Evolutionary conservation across 2,113 vertebrate species (phyloP).

Genomic region (Oenanthe melanoleuca): DNA sequence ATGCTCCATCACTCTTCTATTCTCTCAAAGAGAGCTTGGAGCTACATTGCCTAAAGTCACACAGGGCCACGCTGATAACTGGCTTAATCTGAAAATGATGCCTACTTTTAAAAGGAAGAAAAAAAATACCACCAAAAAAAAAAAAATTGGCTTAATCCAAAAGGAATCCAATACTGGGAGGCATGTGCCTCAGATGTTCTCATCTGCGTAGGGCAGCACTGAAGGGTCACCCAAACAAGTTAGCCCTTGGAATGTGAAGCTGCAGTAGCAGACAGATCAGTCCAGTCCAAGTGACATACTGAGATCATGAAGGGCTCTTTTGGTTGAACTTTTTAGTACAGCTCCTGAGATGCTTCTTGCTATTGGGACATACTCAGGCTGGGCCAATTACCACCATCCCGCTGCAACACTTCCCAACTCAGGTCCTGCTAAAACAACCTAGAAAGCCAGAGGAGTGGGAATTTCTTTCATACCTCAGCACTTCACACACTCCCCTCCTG

Average conservation of each 20-base stretch:
- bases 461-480: neutral
- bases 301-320: neutral
- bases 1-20: neutral
- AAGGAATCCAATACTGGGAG: neutral
- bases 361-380: accelerated
- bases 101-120: accelerated
- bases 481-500: neutral
- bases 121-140: too few species aligned
- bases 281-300: neutral
- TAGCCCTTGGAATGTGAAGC: neutral
- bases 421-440: accelerated
- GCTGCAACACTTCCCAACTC: neutral
- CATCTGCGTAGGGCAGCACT: neutral
- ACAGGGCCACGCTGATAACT: neutral
- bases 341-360: neutral
- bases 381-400: neutral
- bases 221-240: neutral
- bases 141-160: neutral
- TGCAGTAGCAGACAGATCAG: neutral
- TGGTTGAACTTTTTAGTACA: neutral
- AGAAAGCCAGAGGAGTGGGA: accelerated
- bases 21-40: neutral
- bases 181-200: neutral
- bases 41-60: neutral
- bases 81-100: neutral